Conservation (phyloP, 2,113 vertebrate genomes). For the Oryzias javanicus region DNA sequence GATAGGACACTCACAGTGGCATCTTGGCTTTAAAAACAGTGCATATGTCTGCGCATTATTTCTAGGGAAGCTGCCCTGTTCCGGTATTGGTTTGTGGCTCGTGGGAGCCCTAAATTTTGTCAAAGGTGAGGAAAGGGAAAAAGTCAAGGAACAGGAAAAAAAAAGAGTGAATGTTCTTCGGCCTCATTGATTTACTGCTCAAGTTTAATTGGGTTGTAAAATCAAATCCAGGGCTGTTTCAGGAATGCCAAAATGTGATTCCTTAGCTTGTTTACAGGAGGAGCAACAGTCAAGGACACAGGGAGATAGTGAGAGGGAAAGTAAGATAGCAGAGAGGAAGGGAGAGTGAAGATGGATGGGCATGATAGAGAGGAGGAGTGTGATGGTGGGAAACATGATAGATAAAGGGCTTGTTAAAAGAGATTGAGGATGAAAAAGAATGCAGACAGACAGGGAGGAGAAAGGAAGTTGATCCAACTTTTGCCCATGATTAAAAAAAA, state of each 20-base stretch:
- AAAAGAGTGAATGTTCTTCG: constrained; percentile 27
- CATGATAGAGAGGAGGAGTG: constrained; percentile 49
- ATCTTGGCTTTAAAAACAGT: constrained; percentile 62
- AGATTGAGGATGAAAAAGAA: constrained; percentile 39
- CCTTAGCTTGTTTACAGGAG: constrained; percentile 73
- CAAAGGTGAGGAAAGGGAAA: constrained; percentile 29
- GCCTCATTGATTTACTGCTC: constrained; percentile 68
- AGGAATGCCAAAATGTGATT: constrained; percentile 76
- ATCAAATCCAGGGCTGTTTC: constrained; percentile 76
- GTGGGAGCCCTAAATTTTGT: constrained; percentile 51
- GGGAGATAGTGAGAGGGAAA: constrained; percentile 40
- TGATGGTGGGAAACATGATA: constrained; percentile 38
- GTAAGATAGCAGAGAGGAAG: constrained; percentile 40
- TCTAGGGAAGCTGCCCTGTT: constrained; percentile 49
- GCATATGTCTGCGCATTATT: constrained; percentile 35
- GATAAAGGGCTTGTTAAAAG: constrained; percentile 63
- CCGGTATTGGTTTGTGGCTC: constrained; percentile 54
- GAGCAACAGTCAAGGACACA: constrained; percentile 73
- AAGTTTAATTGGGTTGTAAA: constrained; percentile 82
- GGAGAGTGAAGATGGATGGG: too few species aligned
- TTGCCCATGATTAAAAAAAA: constrained; percentile 61
- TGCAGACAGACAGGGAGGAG: constrained; percentile 45
- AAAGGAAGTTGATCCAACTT: constrained; percentile 47
- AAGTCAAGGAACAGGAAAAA: constrained; percentile 6
- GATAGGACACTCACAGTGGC: constrained; percentile 49